These are phyloP conservation scores for Semnornis frantzii DNA, from an alignment of 2,113 vertebrate genomes.

Conservation along the genomic window DNA sequence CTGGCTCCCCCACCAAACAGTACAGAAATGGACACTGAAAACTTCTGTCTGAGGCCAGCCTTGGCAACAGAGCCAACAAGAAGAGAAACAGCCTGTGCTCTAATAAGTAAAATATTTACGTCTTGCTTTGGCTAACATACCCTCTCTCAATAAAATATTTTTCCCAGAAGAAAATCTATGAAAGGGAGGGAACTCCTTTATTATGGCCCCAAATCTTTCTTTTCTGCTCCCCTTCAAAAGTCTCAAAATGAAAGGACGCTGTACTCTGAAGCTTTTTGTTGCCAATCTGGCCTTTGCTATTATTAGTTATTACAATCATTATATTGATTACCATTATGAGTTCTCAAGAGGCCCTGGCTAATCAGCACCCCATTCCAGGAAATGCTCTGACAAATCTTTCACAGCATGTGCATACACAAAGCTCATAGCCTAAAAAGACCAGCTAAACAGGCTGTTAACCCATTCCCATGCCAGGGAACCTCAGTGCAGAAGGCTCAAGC, in stretches of 20 bases:
- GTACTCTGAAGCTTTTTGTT: slow-evolving; percentile 4
- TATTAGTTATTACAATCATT: slow-evolving; percentile 40
- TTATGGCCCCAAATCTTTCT: slow-evolving; percentile 30
- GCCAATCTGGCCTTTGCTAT: slow-evolving; percentile 30
- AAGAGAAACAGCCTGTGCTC: slow-evolving; percentile 68
- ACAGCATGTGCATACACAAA: slow-evolving; percentile 29
- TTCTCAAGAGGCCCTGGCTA: slow-evolving; percentile 24
- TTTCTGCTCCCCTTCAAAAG: slow-evolving; percentile 5
- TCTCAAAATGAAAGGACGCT: neutral
- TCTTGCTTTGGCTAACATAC: slow-evolving; percentile 60
- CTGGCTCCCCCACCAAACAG: neutral
- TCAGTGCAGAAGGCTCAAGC: neutral
- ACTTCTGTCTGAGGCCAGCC: slow-evolving; percentile 34
- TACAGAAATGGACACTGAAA: slow-evolving; percentile 35
- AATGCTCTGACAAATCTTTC: slow-evolving; percentile 28
- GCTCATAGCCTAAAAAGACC: neutral
- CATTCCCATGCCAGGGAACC: neutral
- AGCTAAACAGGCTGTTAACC: slow-evolving; percentile 5
- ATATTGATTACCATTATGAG: slow-evolving; percentile 25
- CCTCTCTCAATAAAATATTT: slow-evolving; percentile 63
- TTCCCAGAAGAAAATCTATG: slow-evolving; percentile 47
- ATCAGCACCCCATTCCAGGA: slow-evolving; percentile 60
- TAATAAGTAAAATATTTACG: slow-evolving; percentile 72
- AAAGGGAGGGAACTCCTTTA: slow-evolving; percentile 12
- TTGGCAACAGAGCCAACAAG: neutral